Conservation (phyloP, 2,888 invertebrate genomes). For the Pyrochroa serraticornis region DNA sequence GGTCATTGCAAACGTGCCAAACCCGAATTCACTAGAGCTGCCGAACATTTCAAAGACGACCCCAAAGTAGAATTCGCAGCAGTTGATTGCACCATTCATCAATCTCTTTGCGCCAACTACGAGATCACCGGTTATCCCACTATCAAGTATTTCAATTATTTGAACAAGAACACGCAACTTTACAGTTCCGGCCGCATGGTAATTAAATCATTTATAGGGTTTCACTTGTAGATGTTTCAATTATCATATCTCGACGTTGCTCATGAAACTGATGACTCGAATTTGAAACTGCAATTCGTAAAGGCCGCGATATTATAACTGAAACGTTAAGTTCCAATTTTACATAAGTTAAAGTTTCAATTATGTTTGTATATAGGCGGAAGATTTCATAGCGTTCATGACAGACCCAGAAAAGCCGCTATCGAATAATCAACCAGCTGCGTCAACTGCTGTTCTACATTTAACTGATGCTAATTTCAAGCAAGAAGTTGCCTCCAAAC, state of each 20-base stretch:
- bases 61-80: constrained; percentile 80
- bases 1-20: constrained; percentile 89
- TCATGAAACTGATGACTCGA: too few relatives aligned
- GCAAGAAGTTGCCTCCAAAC: constrained; percentile 62
- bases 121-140: constrained; percentile 86
- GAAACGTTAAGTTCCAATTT: too few relatives aligned
- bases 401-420: constrained; percentile 58
- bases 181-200: constrained; percentile 74
- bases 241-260: too few relatives aligned
- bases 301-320: too few relatives aligned
- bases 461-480: constrained; percentile 69
- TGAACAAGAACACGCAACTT: constrained; percentile 69
- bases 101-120: constrained; percentile 70
- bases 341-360: neutral
- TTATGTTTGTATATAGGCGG: constrained; percentile 59
- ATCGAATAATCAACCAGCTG: constrained; percentile 45
- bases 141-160: constrained; percentile 84
- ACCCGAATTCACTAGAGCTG: constrained; percentile 79
- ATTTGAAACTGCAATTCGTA: too few relatives aligned
- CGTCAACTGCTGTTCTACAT: constrained; percentile 55
- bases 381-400: constrained; percentile 72
- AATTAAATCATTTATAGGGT: neutral
- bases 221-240: too few relatives aligned
- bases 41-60: constrained; percentile 76
- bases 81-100: constrained; percentile 75